Evolutionary conservation across 2,113 vertebrate genomes (phyloP).

Genomic region (Pseudopipra pipra): DNA sequence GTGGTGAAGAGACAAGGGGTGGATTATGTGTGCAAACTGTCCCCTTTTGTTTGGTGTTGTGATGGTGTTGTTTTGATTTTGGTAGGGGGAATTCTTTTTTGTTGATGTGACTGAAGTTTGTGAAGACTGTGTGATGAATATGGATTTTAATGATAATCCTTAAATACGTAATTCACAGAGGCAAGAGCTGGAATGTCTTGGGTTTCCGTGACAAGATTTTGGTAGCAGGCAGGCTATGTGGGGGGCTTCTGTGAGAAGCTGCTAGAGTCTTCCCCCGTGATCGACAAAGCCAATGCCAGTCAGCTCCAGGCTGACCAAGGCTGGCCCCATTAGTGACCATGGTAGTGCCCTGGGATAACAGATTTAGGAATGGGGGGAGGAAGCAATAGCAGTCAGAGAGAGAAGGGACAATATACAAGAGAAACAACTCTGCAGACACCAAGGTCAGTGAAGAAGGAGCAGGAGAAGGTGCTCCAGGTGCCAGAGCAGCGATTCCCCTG

Average conservation of each 20-base stretch:
- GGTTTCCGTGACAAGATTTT: not conserved
- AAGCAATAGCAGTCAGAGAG: not conserved
- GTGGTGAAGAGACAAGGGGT: not conserved
- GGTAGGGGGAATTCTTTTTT: not conserved
- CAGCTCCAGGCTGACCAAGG: not conserved
- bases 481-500: not conserved
- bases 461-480: not conserved
- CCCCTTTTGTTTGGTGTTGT: not conserved
- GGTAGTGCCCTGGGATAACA: not conserved
- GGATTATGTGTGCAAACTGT: not conserved
- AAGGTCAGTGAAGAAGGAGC: not conserved
- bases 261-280: not conserved
- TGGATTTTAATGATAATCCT: not conserved
- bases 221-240: not conserved
- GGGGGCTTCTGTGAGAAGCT: not conserved
- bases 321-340: fast-evolving
- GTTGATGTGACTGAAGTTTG: not conserved
- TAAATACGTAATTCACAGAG: not conserved
- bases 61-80: not conserved
- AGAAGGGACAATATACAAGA: not conserved
- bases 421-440: not conserved
- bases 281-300: fast-evolving
- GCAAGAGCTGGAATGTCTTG: not conserved
- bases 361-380: not conserved
- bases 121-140: not conserved